A percentile compares a stretch with the other conserved stretches of the same genome.
Evolutionary conservation across 1,140 invertebrate species (phyloP).

Genomic region (Theocolax elegans): DNA sequence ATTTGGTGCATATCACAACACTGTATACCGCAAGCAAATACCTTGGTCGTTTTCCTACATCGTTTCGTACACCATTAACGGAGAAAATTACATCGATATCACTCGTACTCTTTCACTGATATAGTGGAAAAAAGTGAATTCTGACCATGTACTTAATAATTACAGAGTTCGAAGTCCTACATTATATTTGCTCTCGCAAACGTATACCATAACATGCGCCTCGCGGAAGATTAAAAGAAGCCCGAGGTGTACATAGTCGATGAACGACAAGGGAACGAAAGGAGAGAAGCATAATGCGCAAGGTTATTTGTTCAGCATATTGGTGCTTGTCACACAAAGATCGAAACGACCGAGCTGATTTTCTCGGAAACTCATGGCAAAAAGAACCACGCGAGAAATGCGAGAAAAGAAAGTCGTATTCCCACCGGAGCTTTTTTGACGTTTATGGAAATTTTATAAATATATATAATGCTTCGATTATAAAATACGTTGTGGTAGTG

Average conservation of each 20-base stretch:
- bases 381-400: background rate
- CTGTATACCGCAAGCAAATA: too few species aligned
- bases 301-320: conserved; percentile 47
- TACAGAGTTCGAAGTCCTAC: too few species aligned
- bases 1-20: too few species aligned
- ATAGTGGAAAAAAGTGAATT: too few species aligned
- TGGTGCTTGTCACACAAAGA: conserved; percentile 50
- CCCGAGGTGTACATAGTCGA: background rate
- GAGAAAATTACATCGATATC: too few species aligned
- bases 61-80: too few species aligned
- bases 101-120: too few species aligned
- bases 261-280: background rate
- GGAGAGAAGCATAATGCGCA: background rate
- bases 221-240: conserved; percentile 19
- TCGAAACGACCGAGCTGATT: conserved; percentile 37
- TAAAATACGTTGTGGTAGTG: too few species aligned
- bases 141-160: too few species aligned
- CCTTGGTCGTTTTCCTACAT: too few species aligned
- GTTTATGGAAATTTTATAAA: too few species aligned
- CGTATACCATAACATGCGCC: background rate
- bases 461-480: too few species aligned
- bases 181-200: background rate
- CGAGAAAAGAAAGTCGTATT: background rate
- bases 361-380: conserved; percentile 41
- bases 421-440: background rate